Conservation (phyloP, 2,113 vertebrate genomes). For the Mirza zaza region DNA sequence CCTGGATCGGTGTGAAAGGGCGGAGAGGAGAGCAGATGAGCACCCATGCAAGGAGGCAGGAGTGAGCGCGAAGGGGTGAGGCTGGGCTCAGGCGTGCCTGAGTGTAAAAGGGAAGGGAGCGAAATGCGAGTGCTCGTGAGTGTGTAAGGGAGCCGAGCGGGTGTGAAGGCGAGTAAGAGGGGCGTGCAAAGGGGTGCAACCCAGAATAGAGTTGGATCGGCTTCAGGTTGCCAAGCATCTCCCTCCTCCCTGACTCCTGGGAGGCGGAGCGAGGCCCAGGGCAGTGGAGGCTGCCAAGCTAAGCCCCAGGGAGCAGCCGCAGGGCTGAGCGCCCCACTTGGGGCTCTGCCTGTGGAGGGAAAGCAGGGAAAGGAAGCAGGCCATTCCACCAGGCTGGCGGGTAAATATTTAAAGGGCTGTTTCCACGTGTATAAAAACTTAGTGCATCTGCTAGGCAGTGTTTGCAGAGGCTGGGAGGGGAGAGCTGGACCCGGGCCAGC, state of each 20-base stretch:
- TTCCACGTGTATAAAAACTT: slow-evolving; percentile 70
- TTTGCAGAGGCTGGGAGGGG: slow-evolving; percentile 55
- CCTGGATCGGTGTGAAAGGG: neutral
- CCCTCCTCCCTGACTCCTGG: neutral
- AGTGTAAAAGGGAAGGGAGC: neutral
- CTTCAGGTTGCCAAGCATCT: neutral
- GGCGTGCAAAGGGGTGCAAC: neutral
- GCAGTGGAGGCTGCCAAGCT: neutral
- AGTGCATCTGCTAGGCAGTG: slow-evolving; percentile 55
- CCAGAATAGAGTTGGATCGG: neutral
- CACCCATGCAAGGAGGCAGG: neutral
- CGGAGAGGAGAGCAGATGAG: neutral
- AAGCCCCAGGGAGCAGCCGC: neutral
- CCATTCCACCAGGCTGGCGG: slow-evolving; percentile 22
- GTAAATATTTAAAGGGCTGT: slow-evolving; percentile 73
- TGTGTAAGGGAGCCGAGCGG: neutral
- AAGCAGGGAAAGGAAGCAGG: slow-evolving; percentile 16
- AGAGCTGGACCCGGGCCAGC: slow-evolving; percentile 52
- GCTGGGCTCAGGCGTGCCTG: neutral
- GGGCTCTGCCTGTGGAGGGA: neutral
- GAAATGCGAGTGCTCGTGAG: fast-evolving
- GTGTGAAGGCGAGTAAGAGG: neutral
- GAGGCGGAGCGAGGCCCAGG: neutral
- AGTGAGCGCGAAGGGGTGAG: neutral
- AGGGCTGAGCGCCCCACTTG: neutral